Evolutionary conservation across 1,140 invertebrate genomes (phyloP).

Genomic region (Diprion similis): DNA sequence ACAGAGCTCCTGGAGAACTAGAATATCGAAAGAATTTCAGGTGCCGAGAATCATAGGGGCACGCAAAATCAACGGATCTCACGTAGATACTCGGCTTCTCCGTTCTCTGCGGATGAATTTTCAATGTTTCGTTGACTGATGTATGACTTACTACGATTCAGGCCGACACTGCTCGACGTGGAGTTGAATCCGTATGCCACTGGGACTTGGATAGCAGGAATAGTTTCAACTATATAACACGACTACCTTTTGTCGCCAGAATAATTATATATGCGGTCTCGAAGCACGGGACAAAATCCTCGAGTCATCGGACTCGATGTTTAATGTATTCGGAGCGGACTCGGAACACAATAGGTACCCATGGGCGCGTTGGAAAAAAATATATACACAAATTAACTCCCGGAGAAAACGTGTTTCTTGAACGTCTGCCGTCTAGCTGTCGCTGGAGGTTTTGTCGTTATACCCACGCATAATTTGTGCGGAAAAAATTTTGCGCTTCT

Average conservation of each 20-base stretch:
- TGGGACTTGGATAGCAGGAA: background rate
- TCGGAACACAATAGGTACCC: background rate
- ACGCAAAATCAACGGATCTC: background rate
- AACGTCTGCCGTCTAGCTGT: background rate
- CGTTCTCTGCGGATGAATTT: background rate
- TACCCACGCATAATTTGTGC: too few relatives aligned
- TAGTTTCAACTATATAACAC: conserved; percentile 1
- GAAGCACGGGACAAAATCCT: background rate
- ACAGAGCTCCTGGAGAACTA: too few relatives aligned
- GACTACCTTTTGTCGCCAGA: background rate
- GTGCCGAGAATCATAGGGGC: background rate
- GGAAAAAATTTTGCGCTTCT: too few relatives aligned
- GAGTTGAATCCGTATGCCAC: background rate
- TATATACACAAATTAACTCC: background rate
- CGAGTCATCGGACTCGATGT: conserved; percentile 4
- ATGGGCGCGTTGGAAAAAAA: conserved; percentile 2
- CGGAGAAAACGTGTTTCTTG: background rate
- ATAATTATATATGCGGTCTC: conserved; percentile 3
- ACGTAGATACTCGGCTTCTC: background rate
- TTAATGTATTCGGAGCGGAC: conserved; percentile 1
- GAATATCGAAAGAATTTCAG: background rate
- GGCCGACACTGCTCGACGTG: background rate
- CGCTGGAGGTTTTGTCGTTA: too few relatives aligned
- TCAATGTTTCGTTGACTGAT: background rate
- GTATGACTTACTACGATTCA: too few relatives aligned